A percentile compares a stretch with the other conserved stretches of the same genome.
These are phyloP conservation scores for Drosophila leonis DNA, from an alignment of 2,888 invertebrate genomes.

Conservation along the genomic window DNA sequence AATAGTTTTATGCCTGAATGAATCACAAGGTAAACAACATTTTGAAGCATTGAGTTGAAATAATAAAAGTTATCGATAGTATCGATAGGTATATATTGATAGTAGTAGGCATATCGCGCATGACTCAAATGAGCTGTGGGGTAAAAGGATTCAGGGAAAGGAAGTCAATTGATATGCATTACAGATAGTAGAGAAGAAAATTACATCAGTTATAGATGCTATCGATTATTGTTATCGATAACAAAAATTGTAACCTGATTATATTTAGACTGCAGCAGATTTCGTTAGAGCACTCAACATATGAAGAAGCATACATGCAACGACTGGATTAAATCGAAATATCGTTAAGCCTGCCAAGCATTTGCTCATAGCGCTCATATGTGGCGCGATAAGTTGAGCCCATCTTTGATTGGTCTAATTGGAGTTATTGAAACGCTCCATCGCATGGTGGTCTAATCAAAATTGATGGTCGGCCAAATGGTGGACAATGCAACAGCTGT, in stretches of 20 bases:
- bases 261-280: too few species aligned
- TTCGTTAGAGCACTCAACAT: neutral
- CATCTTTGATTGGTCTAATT: slow-evolving; percentile 49
- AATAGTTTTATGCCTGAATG: too few species aligned
- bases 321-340: neutral
- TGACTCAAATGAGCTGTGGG: too few species aligned
- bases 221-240: neutral
- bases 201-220: too few species aligned
- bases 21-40: too few species aligned
- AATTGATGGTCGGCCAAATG: slow-evolving; percentile 62
- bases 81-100: too few species aligned
- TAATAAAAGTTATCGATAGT: too few species aligned
- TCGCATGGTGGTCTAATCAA: slow-evolving; percentile 58
- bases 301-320: neutral
- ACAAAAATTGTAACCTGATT: neutral
- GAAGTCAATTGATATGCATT: too few species aligned
- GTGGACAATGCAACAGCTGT: slow-evolving; percentile 30
- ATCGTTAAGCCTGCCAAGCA: slow-evolving; percentile 1
- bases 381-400: neutral
- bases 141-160: too few species aligned
- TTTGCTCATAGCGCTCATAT: slow-evolving; percentile 13
- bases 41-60: too few species aligned
- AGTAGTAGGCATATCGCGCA: too few species aligned
- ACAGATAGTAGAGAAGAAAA: too few species aligned
- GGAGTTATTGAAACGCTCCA: slow-evolving; percentile 58